phyloP scores from a whole-genome alignment of 2,113 vertebrate species.

The Paratilapia polleni region DNA sequence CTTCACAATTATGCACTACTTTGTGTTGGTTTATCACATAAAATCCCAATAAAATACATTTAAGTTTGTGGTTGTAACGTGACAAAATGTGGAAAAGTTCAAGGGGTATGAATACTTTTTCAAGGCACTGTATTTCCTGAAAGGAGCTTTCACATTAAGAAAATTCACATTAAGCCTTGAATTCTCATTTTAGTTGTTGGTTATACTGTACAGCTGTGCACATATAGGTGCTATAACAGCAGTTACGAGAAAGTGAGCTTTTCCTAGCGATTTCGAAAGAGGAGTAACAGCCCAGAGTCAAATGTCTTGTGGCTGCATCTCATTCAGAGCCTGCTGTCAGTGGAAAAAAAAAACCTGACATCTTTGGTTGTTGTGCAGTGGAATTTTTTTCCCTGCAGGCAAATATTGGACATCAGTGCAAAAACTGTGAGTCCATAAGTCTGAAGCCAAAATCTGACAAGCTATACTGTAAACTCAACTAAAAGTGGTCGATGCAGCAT shows the following conservation, averaged over 20 bases:
- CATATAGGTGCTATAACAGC: background rate
- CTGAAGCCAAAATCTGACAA: slow-evolving; percentile 2
- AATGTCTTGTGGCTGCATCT: background rate
- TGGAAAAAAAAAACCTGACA: background rate
- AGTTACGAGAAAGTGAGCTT: background rate
- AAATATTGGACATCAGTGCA: slow-evolving; percentile 18
- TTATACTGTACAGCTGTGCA: background rate
- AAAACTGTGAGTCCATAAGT: background rate
- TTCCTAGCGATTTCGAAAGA: background rate
- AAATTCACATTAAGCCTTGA: too few species aligned
- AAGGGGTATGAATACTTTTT: too few species aligned
- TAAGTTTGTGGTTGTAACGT: too few species aligned
- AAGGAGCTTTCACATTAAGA: background rate
- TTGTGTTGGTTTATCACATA: too few species aligned
- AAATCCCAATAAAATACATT: too few species aligned
- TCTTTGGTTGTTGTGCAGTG: background rate
- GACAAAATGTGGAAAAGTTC: too few species aligned
- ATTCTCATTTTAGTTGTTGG: too few species aligned
- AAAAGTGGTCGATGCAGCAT: background rate
- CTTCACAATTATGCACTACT: too few species aligned
- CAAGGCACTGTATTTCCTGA: background rate
- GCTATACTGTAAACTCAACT: background rate
- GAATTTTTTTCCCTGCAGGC: slow-evolving; percentile 8
- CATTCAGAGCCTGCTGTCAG: background rate
- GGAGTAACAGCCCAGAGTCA: background rate